Conservation (phyloP, 2,888 invertebrate genomes). For the Lasioglossum malachurum region DNA sequence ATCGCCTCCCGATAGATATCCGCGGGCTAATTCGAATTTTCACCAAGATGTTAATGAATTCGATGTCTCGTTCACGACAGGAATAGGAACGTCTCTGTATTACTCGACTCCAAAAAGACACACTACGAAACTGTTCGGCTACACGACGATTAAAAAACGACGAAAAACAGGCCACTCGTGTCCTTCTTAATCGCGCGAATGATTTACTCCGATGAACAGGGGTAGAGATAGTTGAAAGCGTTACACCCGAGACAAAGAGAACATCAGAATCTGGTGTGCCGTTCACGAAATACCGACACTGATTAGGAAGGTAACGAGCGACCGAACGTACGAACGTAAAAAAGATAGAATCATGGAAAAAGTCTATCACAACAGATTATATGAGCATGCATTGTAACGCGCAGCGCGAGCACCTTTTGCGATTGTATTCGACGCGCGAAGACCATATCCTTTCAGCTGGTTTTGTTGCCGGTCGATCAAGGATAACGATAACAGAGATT, state of each 20-base stretch:
- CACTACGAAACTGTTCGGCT: slow-evolving; percentile 54
- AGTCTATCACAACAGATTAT: slow-evolving; percentile 52
- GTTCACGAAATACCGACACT: neutral
- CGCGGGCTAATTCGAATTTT: neutral
- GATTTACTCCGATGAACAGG: neutral
- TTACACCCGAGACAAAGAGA: neutral
- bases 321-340: slow-evolving; percentile 47
- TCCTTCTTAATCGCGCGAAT: slow-evolving; percentile 47
- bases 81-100: slow-evolving; percentile 66
- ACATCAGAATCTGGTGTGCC: neutral
- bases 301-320: slow-evolving; percentile 55
- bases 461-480: neutral
- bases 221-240: neutral
- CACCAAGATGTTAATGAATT: slow-evolving; percentile 45
- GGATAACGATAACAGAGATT: neutral
- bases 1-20: slow-evolving; percentile 9
- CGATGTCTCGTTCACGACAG: slow-evolving; percentile 53
- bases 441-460: neutral
- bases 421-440: neutral
- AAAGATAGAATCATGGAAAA: slow-evolving; percentile 57
- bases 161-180: slow-evolving; percentile 54
- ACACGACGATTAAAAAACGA: slow-evolving; percentile 61
- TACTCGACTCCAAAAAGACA: slow-evolving; percentile 45
- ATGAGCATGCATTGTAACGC: slow-evolving; percentile 54
- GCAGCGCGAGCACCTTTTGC: slow-evolving; percentile 33